phyloP scores from a whole-genome alignment of 2,113 vertebrate species.

The Nettapus auritus region DNA sequence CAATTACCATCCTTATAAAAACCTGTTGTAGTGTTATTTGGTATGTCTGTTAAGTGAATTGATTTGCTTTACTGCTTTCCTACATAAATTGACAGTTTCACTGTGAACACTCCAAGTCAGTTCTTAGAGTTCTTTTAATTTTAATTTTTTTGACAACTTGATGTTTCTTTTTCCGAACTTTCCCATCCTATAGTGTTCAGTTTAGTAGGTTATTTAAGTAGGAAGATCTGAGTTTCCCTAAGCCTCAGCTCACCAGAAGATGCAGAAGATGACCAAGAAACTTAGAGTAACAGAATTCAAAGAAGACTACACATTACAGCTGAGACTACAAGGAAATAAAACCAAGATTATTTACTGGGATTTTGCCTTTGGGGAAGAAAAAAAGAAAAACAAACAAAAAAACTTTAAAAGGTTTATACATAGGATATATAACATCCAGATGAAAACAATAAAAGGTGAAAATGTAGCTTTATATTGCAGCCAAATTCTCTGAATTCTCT shows the following conservation, averaged over 20 bases:
- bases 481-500: not conserved
- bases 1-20: not conserved
- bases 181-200: not conserved
- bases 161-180: not conserved
- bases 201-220: not conserved
- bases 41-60: not conserved
- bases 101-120: not conserved
- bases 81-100: not conserved
- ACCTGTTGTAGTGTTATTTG: not conserved
- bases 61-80: not conserved
- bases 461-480: not conserved
- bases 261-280: not conserved
- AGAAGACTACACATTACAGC: not conserved
- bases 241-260: not conserved
- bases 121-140: not conserved
- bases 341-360: not conserved
- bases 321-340: not conserved
- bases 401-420: not conserved
- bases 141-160: not conserved
- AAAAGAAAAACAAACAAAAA: not conserved
- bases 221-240: not conserved
- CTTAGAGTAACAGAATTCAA: not conserved
- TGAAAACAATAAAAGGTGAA: not conserved
- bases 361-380: not conserved
- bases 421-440: rapidly evolving